Evolutionary conservation across 1,140 invertebrate genomes (phyloP).

Genomic region (Lordiphosa mommai): DNA sequence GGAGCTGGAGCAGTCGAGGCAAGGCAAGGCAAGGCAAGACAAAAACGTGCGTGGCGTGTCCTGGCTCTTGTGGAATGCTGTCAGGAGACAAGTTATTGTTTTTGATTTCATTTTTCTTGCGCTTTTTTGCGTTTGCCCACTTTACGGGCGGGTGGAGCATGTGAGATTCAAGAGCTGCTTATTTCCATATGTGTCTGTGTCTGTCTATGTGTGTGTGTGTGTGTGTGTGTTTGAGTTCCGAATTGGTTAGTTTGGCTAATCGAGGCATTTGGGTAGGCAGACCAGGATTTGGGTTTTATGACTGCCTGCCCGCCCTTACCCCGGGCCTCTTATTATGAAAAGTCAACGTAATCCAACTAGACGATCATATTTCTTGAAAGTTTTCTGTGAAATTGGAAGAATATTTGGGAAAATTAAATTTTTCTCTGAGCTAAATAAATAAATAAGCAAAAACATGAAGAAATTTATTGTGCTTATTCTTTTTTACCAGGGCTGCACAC

Average conservation of each 20-base stretch:
- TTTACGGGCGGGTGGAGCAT: slow-evolving; percentile 33
- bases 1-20: slow-evolving; percentile 20
- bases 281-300: slow-evolving; percentile 52
- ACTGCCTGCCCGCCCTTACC: slow-evolving; percentile 35
- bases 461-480: no score
- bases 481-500: no score
- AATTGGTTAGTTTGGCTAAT: slow-evolving; percentile 75
- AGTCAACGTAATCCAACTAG: not conserved
- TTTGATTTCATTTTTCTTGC: slow-evolving; percentile 77
- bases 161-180: slow-evolving; percentile 48
- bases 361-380: no score
- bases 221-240: slow-evolving; percentile 6
- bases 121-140: slow-evolving; percentile 31
- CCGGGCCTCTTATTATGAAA: slow-evolving; percentile 42
- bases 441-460: no score
- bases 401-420: no score
- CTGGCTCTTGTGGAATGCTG: slow-evolving; percentile 69
- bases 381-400: no score
- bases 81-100: slow-evolving; percentile 77
- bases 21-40: slow-evolving; percentile 4
- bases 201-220: not conserved
- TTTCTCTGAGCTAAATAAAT: no score
- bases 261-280: slow-evolving; percentile 62
- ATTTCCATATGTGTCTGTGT: slow-evolving; percentile 58
- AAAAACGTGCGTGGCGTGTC: slow-evolving; percentile 58